Evolutionary conservation across 2,888 invertebrate genomes (phyloP).

Genomic region (Apoderus coryli): DNA sequence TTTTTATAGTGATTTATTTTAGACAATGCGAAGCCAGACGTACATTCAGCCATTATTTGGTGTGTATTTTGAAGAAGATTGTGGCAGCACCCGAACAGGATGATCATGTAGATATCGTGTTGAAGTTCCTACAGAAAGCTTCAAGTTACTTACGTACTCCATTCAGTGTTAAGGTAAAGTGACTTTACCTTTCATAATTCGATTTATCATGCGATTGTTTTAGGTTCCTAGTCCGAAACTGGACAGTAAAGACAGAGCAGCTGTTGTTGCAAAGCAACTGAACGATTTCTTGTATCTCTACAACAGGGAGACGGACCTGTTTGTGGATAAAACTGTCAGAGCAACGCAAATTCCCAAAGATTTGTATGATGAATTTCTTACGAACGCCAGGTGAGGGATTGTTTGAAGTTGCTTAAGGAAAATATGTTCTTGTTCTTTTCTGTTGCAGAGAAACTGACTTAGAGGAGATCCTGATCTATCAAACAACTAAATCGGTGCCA

Average conservation of each 20-base stretch:
- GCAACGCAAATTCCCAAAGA: slow-evolving; percentile 40
- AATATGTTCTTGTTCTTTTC: no score
- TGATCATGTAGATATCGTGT: slow-evolving; percentile 50
- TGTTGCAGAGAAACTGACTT: slow-evolving; percentile 51
- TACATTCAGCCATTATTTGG: slow-evolving; percentile 64
- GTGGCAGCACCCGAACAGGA: slow-evolving; percentile 39
- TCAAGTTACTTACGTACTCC: slow-evolving; percentile 58
- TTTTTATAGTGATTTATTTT: slow-evolving; percentile 20
- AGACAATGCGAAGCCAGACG: slow-evolving; percentile 57
- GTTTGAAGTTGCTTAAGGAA: slow-evolving; percentile 2
- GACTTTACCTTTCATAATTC: no score
- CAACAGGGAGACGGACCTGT: slow-evolving; percentile 68
- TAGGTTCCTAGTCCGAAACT: slow-evolving; percentile 58
- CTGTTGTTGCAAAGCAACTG: slow-evolving; percentile 69
- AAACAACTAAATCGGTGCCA: slow-evolving; percentile 26
- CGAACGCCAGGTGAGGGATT: slow-evolving; percentile 38
- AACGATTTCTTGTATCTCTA: slow-evolving; percentile 75
- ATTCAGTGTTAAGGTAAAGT: slow-evolving; percentile 40
- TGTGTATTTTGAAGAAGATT: slow-evolving; percentile 55
- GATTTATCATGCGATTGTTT: no score
- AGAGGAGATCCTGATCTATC: slow-evolving; percentile 49
- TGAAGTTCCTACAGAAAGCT: slow-evolving; percentile 62
- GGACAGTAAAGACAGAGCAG: slow-evolving; percentile 66
- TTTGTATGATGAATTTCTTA: slow-evolving; percentile 44
- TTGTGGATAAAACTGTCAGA: slow-evolving; percentile 54